A percentile compares a stretch with the other conserved stretches of the same genome.
Conservation (phyloP, 2,113 vertebrate genomes). For the Hyla sarda region DNA sequence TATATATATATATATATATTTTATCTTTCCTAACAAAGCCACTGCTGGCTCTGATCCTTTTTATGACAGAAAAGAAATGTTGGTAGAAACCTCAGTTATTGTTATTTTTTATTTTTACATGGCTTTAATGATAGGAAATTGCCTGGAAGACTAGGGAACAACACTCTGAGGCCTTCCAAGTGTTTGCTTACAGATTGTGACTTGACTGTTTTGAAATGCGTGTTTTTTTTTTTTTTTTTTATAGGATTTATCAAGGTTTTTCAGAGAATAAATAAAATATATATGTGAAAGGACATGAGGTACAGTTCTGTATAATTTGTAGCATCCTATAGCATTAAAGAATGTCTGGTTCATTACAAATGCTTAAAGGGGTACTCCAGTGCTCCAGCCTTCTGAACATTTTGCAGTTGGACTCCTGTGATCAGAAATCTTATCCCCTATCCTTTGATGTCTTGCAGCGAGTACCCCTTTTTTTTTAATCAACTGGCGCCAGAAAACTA, state of each 20-base stretch:
- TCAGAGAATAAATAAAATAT: neutral
- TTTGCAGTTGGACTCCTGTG: too few species aligned
- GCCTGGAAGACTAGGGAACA: neutral
- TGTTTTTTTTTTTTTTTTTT: too few species aligned
- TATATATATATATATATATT: neutral
- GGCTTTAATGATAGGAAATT: neutral
- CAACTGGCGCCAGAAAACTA: too few species aligned
- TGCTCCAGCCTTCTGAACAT: too few species aligned
- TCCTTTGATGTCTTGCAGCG: too few species aligned
- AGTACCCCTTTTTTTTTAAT: too few species aligned
- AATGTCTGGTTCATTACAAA: neutral
- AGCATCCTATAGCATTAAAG: neutral
- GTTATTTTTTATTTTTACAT: neutral
- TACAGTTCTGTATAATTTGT: neutral
- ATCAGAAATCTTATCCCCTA: too few species aligned
- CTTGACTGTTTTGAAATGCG: neutral
- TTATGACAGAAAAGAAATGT: slow-evolving; percentile 34
- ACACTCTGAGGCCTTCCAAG: too few species aligned
- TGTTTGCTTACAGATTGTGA: neutral
- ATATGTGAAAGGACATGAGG: neutral
- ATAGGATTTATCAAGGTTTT: neutral
- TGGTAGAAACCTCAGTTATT: neutral
- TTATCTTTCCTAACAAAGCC: slow-evolving; percentile 22
- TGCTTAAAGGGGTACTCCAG: too few species aligned
- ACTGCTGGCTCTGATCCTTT: neutral